Conservation (phyloP, 2,888 invertebrate species). For the Nemapogon koenigi region DNA sequence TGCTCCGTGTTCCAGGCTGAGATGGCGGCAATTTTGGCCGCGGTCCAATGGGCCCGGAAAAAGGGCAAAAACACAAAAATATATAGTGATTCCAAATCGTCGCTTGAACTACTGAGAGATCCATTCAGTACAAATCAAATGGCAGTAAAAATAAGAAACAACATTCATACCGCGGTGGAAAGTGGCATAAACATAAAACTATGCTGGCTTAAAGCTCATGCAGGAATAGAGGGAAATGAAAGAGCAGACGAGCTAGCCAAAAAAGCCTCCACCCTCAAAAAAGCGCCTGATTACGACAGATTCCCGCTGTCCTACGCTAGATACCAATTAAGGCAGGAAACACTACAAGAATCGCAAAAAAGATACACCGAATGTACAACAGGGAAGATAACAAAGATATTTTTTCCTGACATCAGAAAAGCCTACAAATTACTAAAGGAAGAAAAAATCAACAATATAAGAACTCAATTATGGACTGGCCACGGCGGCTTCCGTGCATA, state of each 20-base stretch:
- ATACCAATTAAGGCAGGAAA: neutral
- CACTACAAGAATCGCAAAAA: neutral
- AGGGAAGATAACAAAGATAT: neutral
- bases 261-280: neutral
- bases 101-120: neutral
- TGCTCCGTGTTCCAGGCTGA: constrained; percentile 12
- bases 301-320: neutral
- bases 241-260: constrained; percentile 6
- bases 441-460: too few species aligned
- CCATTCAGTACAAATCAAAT: neutral
- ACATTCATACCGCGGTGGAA: too few species aligned
- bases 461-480: too few species aligned
- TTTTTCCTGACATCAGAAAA: neutral
- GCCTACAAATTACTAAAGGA: too few species aligned
- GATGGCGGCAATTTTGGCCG: neutral
- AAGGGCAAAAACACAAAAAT: too few species aligned
- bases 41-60: too few species aligned
- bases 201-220: neutral
- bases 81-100: neutral
- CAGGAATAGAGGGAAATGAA: constrained; percentile 1
- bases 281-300: neutral
- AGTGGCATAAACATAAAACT: too few species aligned
- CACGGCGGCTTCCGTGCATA: too few species aligned
- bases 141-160: neutral
- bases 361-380: neutral